Percentiles rank a stretch among this genome's conserved stretches.
These are phyloP conservation scores for Mus musculus DNA, from an alignment of 2,113 vertebrate species.

Conservation along the genomic window GRCm39 chr10:97350001-97350500, in stretches of 20 bases:
- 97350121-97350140: background rate
- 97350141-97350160: background rate
- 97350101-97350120: background rate
- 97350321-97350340: background rate
- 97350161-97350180: background rate
- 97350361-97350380: background rate
- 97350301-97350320: background rate
- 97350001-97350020: background rate
- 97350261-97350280: background rate
- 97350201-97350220: background rate
- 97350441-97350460: background rate
- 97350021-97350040: background rate
- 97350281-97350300: background rate
- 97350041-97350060: background rate
- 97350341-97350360: background rate
- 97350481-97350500: background rate
- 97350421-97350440: background rate
- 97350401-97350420: background rate
- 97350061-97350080: background rate
- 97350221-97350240: background rate
- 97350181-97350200: background rate
- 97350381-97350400: background rate
- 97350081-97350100: background rate
- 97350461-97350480: background rate
- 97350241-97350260: background rate